These are phyloP conservation scores for Hypolimnas misippus DNA, from an alignment of 2,888 invertebrate genomes.

Conservation along the genomic window DNA sequence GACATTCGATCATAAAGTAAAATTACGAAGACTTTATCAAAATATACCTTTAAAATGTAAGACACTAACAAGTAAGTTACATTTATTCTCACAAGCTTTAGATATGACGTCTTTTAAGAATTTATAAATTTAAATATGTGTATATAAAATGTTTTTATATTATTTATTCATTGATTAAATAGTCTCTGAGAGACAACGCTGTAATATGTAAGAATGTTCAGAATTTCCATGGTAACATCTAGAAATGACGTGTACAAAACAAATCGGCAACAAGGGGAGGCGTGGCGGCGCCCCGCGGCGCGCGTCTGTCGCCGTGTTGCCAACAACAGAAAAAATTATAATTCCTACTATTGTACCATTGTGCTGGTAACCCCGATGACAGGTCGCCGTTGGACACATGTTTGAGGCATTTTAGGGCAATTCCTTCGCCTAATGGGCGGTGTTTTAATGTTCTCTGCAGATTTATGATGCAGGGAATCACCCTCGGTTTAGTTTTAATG, in stretches of 20 bases:
- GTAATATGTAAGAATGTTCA: constrained; percentile 1
- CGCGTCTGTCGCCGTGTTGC: constrained; percentile 81
- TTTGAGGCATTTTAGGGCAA: constrained; percentile 81
- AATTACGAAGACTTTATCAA: too few species aligned
- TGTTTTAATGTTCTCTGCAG: constrained; percentile 76
- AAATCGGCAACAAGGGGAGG: constrained; percentile 78
- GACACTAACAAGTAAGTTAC: too few species aligned
- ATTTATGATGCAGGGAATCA: constrained; percentile 70
- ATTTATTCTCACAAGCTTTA: too few species aligned
- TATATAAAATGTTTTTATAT: too few species aligned
- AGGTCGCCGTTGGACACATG: constrained; percentile 82
- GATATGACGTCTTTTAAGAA: too few species aligned
- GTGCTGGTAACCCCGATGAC: constrained; percentile 80
- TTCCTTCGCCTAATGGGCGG: constrained; percentile 78
- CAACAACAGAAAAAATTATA: constrained; percentile 77
- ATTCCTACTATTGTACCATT: constrained; percentile 72
- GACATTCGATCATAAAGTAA: too few species aligned
- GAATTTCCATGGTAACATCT: constrained; percentile 46
- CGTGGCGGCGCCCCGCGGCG: constrained; percentile 76
- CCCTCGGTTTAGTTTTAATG: constrained; percentile 62
- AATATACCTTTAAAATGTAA: too few species aligned
- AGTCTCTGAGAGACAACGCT: constrained; percentile 44
- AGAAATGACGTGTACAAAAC: constrained; percentile 74
- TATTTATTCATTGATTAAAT: background rate
- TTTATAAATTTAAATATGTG: too few species aligned